Conservation (phyloP, 2,888 invertebrate genomes). For the Rhyacophila evoluta region DNA sequence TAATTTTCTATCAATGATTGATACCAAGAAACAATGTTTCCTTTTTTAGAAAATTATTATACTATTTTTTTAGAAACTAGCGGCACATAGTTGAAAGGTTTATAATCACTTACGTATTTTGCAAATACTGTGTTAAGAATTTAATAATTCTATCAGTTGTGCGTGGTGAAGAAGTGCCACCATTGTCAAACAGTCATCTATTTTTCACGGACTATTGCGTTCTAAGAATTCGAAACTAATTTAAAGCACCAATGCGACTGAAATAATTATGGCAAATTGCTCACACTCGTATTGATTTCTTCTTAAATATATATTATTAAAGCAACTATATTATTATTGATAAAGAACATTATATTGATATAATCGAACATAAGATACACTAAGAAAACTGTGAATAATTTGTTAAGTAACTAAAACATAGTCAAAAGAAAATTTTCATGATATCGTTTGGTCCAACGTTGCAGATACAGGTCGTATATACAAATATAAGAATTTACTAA, state of each 20-base stretch:
- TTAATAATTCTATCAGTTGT: background rate
- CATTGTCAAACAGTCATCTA: background rate
- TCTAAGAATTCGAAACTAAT: background rate
- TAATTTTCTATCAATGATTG: background rate
- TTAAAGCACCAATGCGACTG: background rate
- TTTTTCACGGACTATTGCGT: background rate
- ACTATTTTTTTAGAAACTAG: background rate
- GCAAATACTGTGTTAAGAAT: background rate
- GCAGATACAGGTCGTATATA: too few relatives aligned
- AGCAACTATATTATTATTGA: background rate
- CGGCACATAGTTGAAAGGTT: background rate
- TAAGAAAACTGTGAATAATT: background rate
- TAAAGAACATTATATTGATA: background rate
- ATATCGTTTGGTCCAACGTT: too few relatives aligned
- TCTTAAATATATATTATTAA: background rate
- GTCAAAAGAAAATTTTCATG: background rate
- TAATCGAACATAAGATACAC: too few relatives aligned
- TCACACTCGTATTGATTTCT: background rate
- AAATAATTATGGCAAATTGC: background rate
- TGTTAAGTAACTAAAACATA: background rate
- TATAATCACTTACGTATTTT: background rate
- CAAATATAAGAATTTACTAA: too few relatives aligned
- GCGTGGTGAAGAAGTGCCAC: background rate
- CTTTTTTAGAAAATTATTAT: background rate
- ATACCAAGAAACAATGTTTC: background rate